A percentile compares a stretch with the other conserved stretches of the same genome.
These are phyloP conservation scores for Sebastes baramenuke DNA, from an alignment of 2,797 vertebrate species.

Conservation along the genomic window DNA sequence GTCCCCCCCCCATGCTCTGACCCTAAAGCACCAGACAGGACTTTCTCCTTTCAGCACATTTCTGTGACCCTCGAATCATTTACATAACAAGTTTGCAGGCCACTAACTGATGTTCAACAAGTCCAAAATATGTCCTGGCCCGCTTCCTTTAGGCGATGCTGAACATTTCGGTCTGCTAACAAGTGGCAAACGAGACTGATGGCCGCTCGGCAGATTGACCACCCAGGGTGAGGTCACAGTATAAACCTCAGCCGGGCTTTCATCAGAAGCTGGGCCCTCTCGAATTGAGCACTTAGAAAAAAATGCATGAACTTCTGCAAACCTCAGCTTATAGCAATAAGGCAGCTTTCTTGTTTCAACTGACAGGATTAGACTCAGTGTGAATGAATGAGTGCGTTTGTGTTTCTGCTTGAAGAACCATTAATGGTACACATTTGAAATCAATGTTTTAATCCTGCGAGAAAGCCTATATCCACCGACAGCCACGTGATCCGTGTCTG, in stretches of 20 bases:
- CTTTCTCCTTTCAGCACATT: conserved; percentile 43
- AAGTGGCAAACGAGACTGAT: conserved; percentile 25
- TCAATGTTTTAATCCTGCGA: conserved; percentile 47
- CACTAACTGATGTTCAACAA: conserved; percentile 15
- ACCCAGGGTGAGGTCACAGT: conserved; percentile 52
- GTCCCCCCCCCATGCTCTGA: background rate
- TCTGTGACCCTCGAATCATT: conserved; percentile 43
- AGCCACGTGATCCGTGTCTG: conserved; percentile 53
- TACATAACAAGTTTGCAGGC: conserved; percentile 39
- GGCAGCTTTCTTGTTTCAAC: conserved; percentile 30
- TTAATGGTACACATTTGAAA: conserved; percentile 25
- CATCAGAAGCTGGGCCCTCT: conserved; percentile 32
- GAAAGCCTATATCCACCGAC: conserved; percentile 17
- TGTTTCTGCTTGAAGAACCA: conserved; percentile 28
- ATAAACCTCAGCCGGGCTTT: conserved; percentile 43
- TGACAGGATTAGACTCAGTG: conserved; percentile 46
- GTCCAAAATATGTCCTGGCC: conserved; percentile 31
- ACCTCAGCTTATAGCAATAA: conserved; percentile 15
- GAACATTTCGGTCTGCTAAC: conserved; percentile 43
- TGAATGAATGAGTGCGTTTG: conserved; percentile 48
- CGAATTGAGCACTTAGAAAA: conserved; percentile 37
- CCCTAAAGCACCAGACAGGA: conserved; percentile 32
- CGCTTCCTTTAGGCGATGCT: background rate
- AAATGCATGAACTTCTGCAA: conserved; percentile 50
- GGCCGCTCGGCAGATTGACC: conserved; percentile 40